Percentiles rank a stretch among this genome's conserved stretches.
Conservation (phyloP, 1,140 invertebrate genomes). For the Solenopsis fugax region DNA sequence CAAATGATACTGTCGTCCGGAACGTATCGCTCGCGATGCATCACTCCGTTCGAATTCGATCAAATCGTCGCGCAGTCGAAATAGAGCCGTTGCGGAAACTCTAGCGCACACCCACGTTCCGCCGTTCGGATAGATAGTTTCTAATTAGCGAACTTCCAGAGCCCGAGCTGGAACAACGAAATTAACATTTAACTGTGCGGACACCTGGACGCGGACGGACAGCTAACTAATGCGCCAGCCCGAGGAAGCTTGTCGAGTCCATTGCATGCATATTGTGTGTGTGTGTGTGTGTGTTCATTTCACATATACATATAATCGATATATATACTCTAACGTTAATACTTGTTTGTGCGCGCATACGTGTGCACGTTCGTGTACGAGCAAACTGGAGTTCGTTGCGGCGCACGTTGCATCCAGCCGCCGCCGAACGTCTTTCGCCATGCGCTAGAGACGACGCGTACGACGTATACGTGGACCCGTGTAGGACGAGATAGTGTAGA, state of each 20-base stretch:
- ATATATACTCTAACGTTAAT: conserved; percentile 21
- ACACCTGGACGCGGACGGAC: conserved; percentile 74
- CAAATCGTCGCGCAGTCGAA: conserved; percentile 53
- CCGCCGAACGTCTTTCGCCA: conserved; percentile 4
- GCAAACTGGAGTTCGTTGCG: neutral
- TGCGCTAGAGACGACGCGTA: conserved; percentile 14
- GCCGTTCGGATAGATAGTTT: conserved; percentile 73
- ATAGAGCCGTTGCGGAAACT: conserved; percentile 71
- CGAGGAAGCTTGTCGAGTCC: conserved; percentile 40
- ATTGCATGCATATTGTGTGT: conserved; percentile 14
- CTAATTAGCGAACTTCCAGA: conserved; percentile 80
- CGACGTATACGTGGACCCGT: neutral
- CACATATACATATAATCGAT: neutral
- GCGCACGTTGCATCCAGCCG: conserved; percentile 42
- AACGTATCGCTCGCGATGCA: neutral
- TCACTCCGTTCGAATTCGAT: conserved; percentile 15
- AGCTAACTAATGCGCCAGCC: conserved; percentile 73
- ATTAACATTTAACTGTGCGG: conserved; percentile 81
- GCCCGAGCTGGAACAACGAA: conserved; percentile 66
- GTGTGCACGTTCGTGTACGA: no score
- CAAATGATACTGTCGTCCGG: neutral
- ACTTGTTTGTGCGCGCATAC: neutral
- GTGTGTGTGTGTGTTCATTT: conserved; percentile 10
- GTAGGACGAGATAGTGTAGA: neutral
- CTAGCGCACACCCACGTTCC: conserved; percentile 7